These are phyloP conservation scores for Axea sp. DNA, from an alignment of 2,888 invertebrate genomes.

Conservation along the genomic window DNA sequence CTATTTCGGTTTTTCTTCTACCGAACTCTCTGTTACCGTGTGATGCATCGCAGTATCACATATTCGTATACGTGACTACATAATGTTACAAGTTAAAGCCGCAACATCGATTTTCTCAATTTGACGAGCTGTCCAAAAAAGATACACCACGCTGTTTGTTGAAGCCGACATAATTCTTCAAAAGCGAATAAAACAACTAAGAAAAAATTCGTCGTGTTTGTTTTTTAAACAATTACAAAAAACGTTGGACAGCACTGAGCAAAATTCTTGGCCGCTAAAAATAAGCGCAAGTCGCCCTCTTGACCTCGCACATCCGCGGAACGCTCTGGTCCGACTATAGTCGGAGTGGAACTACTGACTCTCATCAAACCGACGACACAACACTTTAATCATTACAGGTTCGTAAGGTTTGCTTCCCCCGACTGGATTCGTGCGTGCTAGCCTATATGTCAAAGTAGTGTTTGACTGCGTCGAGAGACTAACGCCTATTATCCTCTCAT, in stretches of 20 bases:
- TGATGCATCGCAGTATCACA: constrained; percentile 23
- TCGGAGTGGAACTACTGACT: constrained; percentile 42
- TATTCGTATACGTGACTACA: constrained; percentile 34
- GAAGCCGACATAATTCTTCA: too few relatives aligned
- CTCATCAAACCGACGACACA: constrained; percentile 41
- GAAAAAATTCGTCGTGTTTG: too few relatives aligned
- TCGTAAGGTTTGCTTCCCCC: constrained; percentile 28
- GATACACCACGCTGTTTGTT: too few relatives aligned
- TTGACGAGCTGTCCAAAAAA: neutral
- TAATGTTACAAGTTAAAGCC: neutral
- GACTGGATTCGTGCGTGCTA: constrained; percentile 29
- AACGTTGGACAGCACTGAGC: too few relatives aligned
- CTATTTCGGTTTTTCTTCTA: constrained; percentile 20
- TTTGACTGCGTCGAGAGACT: constrained; percentile 37
- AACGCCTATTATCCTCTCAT: constrained; percentile 29
- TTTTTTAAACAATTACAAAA: too few relatives aligned
- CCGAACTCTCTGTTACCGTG: constrained; percentile 4
- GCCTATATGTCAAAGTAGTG: constrained; percentile 18
- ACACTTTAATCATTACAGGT: constrained; percentile 54
- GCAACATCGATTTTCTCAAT: constrained; percentile 23
- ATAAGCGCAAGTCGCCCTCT: constrained; percentile 33
- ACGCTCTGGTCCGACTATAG: constrained; percentile 33
- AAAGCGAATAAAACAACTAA: too few relatives aligned
- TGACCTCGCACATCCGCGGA: constrained; percentile 45
- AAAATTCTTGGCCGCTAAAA: constrained; percentile 28